These are phyloP conservation scores for Drosophila quadrilineata DNA, from an alignment of 1,140 invertebrate species.

Conservation along the genomic window DNA sequence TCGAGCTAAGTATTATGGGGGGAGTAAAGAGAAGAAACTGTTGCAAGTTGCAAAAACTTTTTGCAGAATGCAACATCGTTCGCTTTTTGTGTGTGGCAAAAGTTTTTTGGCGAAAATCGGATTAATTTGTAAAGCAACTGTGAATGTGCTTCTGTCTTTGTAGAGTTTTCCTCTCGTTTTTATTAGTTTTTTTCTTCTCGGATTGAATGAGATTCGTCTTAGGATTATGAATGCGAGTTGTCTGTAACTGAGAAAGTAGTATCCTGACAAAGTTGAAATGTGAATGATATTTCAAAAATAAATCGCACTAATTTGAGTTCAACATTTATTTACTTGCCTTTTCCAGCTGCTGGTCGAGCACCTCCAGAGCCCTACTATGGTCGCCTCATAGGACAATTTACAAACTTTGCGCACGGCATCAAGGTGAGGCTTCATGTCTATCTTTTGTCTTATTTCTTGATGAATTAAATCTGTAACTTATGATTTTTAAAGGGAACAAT, in stretches of 20 bases:
- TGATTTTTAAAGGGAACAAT: constrained; percentile 84
- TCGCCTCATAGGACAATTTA: constrained; percentile 86
- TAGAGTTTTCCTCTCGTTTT: no score
- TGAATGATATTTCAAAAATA: background rate
- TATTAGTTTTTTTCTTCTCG: no score
- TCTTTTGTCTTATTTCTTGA: no score
- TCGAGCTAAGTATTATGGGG: background rate
- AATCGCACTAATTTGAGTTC: background rate
- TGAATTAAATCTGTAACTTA: background rate
- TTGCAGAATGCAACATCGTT: constrained; percentile 3
- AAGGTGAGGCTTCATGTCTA: constrained; percentile 62
- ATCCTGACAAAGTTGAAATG: constrained; percentile 10
- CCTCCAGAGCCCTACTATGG: constrained; percentile 89
- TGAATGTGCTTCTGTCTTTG: constrained; percentile 35
- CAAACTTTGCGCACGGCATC: constrained; percentile 88
- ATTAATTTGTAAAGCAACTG: constrained; percentile 65
- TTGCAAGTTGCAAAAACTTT: background rate
- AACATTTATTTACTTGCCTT: background rate
- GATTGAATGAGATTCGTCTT: constrained; percentile 32
- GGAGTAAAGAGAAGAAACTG: no score
- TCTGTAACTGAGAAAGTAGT: constrained; percentile 5
- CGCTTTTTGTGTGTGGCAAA: constrained; percentile 38
- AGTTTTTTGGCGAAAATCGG: constrained; percentile 38
- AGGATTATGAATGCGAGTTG: constrained; percentile 54
- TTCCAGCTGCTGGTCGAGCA: constrained; percentile 66